A percentile compares a stretch with the other conserved stretches of the same genome.
Conservation (phyloP, 2,797 vertebrate species). For the Myotis daubentonii region DNA sequence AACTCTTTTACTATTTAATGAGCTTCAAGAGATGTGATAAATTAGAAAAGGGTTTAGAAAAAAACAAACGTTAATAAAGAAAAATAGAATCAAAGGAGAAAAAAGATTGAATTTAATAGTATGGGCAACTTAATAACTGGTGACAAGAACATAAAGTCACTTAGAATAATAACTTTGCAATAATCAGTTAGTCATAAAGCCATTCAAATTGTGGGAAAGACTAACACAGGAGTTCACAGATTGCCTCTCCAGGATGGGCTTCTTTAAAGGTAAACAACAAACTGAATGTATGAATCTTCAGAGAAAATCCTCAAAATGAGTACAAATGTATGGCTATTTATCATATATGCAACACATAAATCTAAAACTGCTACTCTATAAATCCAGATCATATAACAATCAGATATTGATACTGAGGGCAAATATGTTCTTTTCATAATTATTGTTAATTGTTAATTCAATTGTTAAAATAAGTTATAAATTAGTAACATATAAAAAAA, state of each 20-base stretch:
- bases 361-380: not conserved
- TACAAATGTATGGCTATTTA: not conserved
- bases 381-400: not conserved
- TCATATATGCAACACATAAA: not conserved
- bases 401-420: not conserved
- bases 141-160: not conserved
- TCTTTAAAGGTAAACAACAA: conserved; percentile 18
- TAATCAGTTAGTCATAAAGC: conserved; percentile 1
- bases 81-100: conserved; percentile 24
- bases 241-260: not conserved
- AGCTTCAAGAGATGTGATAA: conserved; percentile 31
- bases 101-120: not conserved
- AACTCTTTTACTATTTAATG: conserved; percentile 43
- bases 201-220: not conserved
- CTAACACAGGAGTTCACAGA: not conserved
- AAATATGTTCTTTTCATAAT: conserved; percentile 28
- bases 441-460: not conserved
- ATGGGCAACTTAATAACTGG: not conserved
- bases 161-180: not conserved
- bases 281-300: not conserved
- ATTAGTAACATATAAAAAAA: not conserved
- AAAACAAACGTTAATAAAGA: conserved; percentile 18
- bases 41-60: conserved; percentile 32
- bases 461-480: conserved; percentile 21
- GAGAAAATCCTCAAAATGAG: not conserved